Percentiles rank a stretch among this genome's conserved stretches.
Conservation (phyloP, 2,113 vertebrate genomes). For the Dromaius novaehollandiae region DNA sequence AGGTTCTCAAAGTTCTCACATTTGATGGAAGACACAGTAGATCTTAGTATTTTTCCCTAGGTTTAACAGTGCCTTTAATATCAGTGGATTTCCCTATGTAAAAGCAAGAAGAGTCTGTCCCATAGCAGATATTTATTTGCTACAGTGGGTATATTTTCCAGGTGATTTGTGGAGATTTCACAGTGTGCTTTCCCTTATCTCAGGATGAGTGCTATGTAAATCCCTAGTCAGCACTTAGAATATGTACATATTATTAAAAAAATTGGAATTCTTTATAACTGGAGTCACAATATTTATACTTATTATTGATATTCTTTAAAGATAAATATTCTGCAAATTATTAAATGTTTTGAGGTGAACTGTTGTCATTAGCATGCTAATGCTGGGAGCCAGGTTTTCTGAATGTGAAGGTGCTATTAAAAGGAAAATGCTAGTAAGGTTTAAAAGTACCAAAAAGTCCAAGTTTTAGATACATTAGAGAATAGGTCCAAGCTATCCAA, state of each 20-base stretch:
- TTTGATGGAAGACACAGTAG: not conserved
- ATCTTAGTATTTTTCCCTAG: not conserved
- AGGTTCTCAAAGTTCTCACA: constrained; percentile 19
- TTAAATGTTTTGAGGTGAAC: not conserved
- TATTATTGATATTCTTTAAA: not conserved
- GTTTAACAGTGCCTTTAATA: not conserved
- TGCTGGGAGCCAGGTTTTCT: not conserved
- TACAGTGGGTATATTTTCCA: constrained; percentile 3
- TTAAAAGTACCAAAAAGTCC: not conserved
- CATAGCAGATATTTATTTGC: not conserved
- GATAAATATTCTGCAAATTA: not conserved
- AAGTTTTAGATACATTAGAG: not conserved
- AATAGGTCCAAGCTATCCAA: not conserved
- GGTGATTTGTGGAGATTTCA: constrained; percentile 22
- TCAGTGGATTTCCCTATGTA: not conserved
- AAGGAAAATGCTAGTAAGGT: not conserved
- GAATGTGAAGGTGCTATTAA: too few relatives aligned
- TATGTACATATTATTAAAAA: not conserved
- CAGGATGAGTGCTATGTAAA: constrained; percentile 1
- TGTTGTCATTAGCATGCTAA: not conserved
- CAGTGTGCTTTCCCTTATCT: constrained; percentile 19
- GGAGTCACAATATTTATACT: not conserved
- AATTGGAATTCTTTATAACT: not conserved
- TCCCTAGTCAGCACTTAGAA: not conserved
- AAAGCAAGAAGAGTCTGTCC: not conserved